These are phyloP conservation scores for Gambusia yucatana DNA, from an alignment of 2,797 vertebrate species.

Conservation along the genomic window DNA sequence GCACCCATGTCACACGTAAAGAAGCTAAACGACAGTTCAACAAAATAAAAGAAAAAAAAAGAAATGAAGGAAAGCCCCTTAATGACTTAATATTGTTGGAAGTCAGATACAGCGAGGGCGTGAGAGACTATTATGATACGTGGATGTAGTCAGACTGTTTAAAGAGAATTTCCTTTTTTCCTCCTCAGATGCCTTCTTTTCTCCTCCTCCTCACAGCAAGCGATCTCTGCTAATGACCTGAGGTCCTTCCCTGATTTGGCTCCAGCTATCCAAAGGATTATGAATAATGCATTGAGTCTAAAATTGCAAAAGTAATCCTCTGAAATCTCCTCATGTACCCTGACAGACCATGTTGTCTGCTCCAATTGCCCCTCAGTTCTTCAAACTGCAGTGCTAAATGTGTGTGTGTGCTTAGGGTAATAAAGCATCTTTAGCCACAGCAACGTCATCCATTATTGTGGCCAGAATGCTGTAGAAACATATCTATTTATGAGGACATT, in stretches of 20 bases:
- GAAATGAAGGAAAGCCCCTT: conserved; percentile 48
- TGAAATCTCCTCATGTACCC: conserved; percentile 85
- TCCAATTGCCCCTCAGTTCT: conserved; percentile 76
- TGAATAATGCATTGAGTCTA: conserved; percentile 86
- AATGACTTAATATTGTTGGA: conserved; percentile 56
- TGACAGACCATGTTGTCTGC: conserved; percentile 78
- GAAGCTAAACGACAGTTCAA: conserved; percentile 58
- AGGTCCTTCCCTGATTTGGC: conserved; percentile 83
- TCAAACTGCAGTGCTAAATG: conserved; percentile 60
- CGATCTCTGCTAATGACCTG: conserved; percentile 80
- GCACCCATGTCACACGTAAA: conserved; percentile 59
- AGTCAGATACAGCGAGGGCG: conserved; percentile 47
- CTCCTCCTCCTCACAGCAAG: conserved; percentile 62
- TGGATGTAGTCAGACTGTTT: conserved; percentile 50
- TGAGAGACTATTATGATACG: conserved; percentile 61
- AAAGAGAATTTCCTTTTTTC: conserved; percentile 49
- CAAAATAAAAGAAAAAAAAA: conserved; percentile 50
- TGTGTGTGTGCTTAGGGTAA: conserved; percentile 5
- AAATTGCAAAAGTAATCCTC: conserved; percentile 87
- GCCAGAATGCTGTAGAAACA: conserved; percentile 38
- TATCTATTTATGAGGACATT: conserved; percentile 51
- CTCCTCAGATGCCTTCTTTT: conserved; percentile 32
- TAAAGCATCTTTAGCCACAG: conserved; percentile 38
- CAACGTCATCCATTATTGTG: conserved; percentile 57
- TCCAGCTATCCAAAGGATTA: conserved; percentile 82